These are phyloP conservation scores for Nebria salina DNA, from an alignment of 2,888 invertebrate genomes.

Conservation along the genomic window DNA sequence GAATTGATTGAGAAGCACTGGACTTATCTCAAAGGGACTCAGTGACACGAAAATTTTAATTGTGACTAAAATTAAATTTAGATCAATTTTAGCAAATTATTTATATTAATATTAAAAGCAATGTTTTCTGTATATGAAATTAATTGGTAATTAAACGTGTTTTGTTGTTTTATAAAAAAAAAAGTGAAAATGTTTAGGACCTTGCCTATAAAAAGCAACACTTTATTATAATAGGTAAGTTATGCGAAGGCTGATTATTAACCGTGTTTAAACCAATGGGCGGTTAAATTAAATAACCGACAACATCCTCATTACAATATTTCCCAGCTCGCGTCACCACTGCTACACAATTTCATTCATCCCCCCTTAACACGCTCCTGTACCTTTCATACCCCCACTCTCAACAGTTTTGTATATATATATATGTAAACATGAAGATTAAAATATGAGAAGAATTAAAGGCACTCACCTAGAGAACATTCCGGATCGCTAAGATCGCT, in stretches of 20 bases:
- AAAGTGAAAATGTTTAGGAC: no score
- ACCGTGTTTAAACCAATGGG: conserved; percentile 8
- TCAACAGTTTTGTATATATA: not conserved
- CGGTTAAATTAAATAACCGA: conserved; percentile 53
- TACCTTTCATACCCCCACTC: not conserved
- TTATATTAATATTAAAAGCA: no score
- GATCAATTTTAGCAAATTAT: no score
- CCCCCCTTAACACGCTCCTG: conserved; percentile 2
- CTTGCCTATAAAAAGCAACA: no score
- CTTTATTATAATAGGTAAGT: not conserved
- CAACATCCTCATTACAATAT: conserved; percentile 55
- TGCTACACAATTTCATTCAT: not conserved
- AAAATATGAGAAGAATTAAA: conserved; percentile 20
- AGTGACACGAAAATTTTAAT: not conserved
- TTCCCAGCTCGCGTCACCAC: conserved; percentile 8
- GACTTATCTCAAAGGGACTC: not conserved
- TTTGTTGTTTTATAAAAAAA: no score
- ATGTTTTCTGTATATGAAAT: no score
- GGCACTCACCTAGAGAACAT: conserved; percentile 84
- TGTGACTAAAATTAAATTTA: no score
- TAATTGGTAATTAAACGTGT: no score
- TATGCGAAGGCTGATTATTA: conserved; percentile 21
- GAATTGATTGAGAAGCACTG: not conserved
- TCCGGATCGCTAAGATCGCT: conserved; percentile 92
- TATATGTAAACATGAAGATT: not conserved